Percentiles rank a stretch among this genome's conserved stretches.
These are phyloP conservation scores for Leptothorax acervorum DNA, from an alignment of 2,888 invertebrate species.

Conservation along the genomic window DNA sequence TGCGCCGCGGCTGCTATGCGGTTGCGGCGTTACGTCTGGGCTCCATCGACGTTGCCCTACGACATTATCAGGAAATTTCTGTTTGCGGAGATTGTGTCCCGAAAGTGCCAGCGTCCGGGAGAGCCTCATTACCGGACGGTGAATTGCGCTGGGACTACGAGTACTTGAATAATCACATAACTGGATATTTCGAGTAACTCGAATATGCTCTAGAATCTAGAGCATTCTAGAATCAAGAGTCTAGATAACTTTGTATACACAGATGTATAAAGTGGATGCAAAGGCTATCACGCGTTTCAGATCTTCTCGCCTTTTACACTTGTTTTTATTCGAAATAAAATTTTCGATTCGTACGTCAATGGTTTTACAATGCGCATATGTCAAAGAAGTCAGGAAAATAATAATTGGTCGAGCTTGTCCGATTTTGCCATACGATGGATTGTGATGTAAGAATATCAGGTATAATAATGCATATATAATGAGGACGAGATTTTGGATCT, in stretches of 20 bases:
- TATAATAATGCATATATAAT: not conserved
- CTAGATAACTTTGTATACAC: not conserved
- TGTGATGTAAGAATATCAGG: not conserved
- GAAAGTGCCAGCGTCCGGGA: not conserved
- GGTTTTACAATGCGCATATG: not conserved
- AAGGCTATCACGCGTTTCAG: too few species aligned
- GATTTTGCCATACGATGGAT: not conserved
- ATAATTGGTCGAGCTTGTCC: not conserved
- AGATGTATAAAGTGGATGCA: not conserved
- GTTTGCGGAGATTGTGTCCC: not conserved
- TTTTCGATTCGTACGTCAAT: not conserved
- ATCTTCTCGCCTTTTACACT: not conserved
- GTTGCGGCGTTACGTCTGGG: conserved; percentile 3
- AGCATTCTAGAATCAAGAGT: too few species aligned
- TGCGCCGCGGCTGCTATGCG: not conserved
- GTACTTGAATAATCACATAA: not conserved
- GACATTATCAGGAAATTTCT: conserved; percentile 13
- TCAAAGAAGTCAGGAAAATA: not conserved
- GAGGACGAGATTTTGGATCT: conserved; percentile 1
- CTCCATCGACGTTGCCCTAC: conserved; percentile 3
- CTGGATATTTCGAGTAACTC: not conserved
- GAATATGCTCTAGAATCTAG: not conserved
- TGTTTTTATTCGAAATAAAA: not conserved
- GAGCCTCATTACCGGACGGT: conserved; percentile 3
- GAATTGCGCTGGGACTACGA: not conserved